Evolutionary conservation across 1,140 invertebrate species (phyloP).

Genomic region (Dinoponera quadriceps): DNA sequence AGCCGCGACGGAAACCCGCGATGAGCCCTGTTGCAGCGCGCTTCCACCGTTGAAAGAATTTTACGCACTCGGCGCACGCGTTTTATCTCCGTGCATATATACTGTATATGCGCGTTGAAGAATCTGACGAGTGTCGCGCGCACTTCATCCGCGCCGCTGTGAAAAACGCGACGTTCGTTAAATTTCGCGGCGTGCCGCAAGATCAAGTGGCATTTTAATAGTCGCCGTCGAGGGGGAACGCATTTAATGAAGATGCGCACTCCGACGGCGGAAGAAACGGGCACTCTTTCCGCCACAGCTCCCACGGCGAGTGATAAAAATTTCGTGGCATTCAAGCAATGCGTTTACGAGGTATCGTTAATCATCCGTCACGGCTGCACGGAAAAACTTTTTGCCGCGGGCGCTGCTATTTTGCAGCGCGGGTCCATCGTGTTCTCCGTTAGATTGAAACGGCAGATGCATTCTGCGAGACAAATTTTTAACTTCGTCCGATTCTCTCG

Average conservation of each 20-base stretch:
- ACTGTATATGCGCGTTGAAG: no score
- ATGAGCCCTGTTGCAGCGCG: no score
- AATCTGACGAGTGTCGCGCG: background rate
- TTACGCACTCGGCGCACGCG: background rate
- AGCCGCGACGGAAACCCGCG: no score
- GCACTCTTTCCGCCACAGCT: background rate
- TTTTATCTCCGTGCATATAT: background rate
- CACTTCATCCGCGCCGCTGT: background rate
- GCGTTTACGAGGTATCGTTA: conserved; percentile 2
- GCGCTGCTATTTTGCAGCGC: no score
- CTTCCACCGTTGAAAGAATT: background rate
- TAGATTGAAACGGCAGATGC: conserved; percentile 3
- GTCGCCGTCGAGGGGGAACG: background rate
- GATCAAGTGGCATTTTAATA: conserved; percentile 29
- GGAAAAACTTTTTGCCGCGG: background rate
- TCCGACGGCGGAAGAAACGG: background rate
- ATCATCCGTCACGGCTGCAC: background rate
- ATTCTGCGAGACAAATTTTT: background rate
- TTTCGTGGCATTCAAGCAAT: conserved; percentile 9
- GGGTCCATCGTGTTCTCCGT: background rate
- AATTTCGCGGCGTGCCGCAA: background rate
- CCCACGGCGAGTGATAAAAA: background rate
- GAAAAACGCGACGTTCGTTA: conserved; percentile 19
- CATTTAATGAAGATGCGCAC: conserved; percentile 16
- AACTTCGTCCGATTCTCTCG: background rate